phyloP scores from a whole-genome alignment of 2,113 vertebrate genomes.

The Daboia siamensis region DNA sequence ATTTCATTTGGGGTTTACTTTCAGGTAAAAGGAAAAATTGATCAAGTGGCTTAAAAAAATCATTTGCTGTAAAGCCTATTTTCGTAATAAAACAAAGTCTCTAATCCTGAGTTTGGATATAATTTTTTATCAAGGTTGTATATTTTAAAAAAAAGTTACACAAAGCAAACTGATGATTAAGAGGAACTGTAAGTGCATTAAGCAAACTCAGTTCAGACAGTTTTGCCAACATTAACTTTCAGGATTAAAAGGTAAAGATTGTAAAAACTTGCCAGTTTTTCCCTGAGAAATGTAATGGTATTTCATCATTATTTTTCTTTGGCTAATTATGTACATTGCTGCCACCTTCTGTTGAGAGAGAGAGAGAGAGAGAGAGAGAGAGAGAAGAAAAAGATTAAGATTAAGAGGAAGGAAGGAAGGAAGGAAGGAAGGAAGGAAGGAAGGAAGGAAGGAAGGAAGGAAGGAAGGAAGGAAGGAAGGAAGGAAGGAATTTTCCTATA shows the following conservation, averaged over 20 bases:
- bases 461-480: not conserved
- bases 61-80: conserved; percentile 44
- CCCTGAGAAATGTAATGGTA: not conserved
- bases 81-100: conserved; percentile 58
- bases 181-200: conserved; percentile 16
- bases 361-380: not conserved
- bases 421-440: not conserved
- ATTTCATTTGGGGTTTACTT: not conserved
- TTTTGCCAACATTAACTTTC: not conserved
- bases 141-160: conserved; percentile 60
- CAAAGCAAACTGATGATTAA: conserved; percentile 61
- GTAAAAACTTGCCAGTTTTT: not conserved
- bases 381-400: not conserved
- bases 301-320: not conserved
- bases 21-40: conserved; percentile 16
- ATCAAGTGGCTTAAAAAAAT: conserved; percentile 32
- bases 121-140: conserved; percentile 59
- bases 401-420: too few species aligned
- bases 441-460: not conserved
- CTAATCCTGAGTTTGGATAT: conserved; percentile 65
- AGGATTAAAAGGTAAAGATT: conserved; percentile 18
- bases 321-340: conserved; percentile 12
- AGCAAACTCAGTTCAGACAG: not conserved
- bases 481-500: not conserved
- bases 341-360: conserved; percentile 42